A percentile compares a stretch with the other conserved stretches of the same genome.
These are phyloP conservation scores for Nyctibius grandis DNA, from an alignment of 2,797 vertebrate genomes.

Conservation along the genomic window DNA sequence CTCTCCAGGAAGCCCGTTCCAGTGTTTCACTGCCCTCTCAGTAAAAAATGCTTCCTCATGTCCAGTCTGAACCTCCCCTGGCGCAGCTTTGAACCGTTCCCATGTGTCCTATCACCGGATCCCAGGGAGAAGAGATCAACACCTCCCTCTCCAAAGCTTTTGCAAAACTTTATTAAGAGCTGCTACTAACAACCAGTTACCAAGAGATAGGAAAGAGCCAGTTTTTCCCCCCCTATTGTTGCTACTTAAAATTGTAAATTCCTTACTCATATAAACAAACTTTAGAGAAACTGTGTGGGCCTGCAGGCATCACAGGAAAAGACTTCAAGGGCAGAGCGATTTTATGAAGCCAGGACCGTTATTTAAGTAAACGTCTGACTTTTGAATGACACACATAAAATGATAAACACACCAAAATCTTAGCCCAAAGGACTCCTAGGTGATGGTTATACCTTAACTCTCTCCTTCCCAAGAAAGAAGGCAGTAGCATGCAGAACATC, in stretches of 20 bases:
- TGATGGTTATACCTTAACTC: conserved; percentile 76
- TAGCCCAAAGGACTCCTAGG: background rate
- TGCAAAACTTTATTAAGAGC: background rate
- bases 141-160: background rate
- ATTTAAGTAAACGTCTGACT: background rate
- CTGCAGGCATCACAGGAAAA: background rate
- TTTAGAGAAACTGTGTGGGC: background rate
- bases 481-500: conserved; percentile 81
- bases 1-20: background rate
- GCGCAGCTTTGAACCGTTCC: background rate
- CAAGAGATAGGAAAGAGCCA: background rate
- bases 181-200: background rate
- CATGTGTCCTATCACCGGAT: rapidly evolving
- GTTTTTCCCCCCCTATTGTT: background rate
- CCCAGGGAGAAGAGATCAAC: background rate
- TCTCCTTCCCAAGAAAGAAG: conserved; percentile 78
- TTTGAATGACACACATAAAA: background rate
- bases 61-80: background rate
- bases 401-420: background rate
- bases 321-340: background rate
- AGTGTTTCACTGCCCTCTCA: background rate
- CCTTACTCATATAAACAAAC: background rate
- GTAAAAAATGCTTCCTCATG: background rate
- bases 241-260: background rate
- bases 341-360: background rate